These are phyloP conservation scores for Notothenia rossii DNA, from an alignment of 2,113 vertebrate species.

Conservation along the genomic window DNA sequence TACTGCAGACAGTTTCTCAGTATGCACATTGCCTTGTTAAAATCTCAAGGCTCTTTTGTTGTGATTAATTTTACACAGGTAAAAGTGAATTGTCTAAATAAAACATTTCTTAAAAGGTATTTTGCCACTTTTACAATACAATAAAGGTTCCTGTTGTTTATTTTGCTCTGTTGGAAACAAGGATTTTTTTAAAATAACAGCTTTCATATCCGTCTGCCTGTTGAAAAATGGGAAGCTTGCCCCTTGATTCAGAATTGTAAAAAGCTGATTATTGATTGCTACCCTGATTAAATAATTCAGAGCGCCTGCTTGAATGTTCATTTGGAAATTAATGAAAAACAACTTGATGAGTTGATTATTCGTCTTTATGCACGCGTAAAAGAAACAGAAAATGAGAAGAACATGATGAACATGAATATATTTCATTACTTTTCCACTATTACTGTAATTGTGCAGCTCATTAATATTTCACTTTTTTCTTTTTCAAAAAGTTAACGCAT, in stretches of 20 bases:
- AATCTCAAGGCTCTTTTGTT: not conserved
- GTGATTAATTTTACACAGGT: not conserved
- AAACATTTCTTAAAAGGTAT: not conserved
- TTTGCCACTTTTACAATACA: not conserved
- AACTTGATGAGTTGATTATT: conserved; percentile 4
- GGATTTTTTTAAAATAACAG: not conserved
- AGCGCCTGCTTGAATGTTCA: not conserved
- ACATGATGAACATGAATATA: not conserved
- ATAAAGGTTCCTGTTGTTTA: not conserved
- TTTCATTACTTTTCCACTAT: not conserved
- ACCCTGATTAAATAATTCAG: conserved; percentile 14
- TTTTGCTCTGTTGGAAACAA: not conserved
- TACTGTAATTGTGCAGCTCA: conserved; percentile 26
- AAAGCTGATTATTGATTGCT: conserved; percentile 15
- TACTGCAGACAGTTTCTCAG: not conserved
- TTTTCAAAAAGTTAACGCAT: conserved; percentile 11
- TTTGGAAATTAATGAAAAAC: not conserved
- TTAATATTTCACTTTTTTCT: conserved; percentile 38
- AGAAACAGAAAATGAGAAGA: conserved; percentile 18
- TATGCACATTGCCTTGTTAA: not conserved
- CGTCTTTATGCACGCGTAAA: not conserved
- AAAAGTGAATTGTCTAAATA: not conserved
- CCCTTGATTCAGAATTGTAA: conserved; percentile 14
- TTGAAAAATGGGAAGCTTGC: not conserved
- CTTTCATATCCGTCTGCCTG: not conserved